Evolutionary conservation across 2,113 vertebrate species (phyloP).

Genomic region (Osmerus eperlanus): DNA sequence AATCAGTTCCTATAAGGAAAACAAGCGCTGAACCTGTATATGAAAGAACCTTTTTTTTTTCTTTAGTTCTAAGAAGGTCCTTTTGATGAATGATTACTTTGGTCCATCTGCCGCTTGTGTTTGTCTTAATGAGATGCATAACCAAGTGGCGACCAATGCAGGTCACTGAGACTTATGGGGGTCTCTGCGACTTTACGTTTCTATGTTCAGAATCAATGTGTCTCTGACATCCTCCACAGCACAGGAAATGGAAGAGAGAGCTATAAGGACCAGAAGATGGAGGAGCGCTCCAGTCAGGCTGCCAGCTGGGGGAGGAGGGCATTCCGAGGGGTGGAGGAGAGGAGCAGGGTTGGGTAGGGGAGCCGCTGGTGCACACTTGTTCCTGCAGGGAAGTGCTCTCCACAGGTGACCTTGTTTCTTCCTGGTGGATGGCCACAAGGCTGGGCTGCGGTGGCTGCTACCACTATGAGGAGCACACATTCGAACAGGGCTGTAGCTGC

Average conservation of each 20-base stretch:
- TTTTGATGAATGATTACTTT: constrained; percentile 29
- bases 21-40: background rate
- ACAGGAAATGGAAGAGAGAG: constrained; percentile 19
- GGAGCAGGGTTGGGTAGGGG: background rate
- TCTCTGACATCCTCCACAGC: constrained; percentile 50
- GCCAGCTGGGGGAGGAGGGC: background rate
- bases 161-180: constrained; percentile 58
- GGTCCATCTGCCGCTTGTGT: constrained; percentile 29
- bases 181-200: constrained; percentile 21
- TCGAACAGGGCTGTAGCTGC: too few species aligned
- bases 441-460: background rate
- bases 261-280: constrained; percentile 1
- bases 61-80: background rate
- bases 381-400: background rate
- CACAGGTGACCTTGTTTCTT: background rate
- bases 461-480: background rate
- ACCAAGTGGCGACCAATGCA: constrained; percentile 45
- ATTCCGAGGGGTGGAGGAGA: background rate
- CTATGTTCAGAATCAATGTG: constrained; percentile 45
- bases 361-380: background rate
- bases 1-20: background rate
- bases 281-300: background rate
- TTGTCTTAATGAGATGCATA: constrained; percentile 56
- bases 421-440: background rate
- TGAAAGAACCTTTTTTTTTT: too few species aligned